phyloP scores from a whole-genome alignment of 2,888 invertebrate genomes.

The Ctenicera cuprea region DNA sequence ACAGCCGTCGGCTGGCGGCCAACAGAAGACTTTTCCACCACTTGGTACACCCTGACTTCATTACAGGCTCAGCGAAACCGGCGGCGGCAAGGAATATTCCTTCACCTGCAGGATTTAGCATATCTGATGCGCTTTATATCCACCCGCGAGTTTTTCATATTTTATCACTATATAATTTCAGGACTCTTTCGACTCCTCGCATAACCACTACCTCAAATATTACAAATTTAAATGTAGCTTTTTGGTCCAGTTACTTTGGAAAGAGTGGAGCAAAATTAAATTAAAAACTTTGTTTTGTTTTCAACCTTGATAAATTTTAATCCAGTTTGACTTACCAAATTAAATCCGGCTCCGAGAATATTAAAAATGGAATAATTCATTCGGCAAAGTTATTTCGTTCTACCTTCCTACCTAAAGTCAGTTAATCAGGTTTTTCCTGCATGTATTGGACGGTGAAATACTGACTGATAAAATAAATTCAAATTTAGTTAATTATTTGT shows the following conservation, averaged over 20 bases:
- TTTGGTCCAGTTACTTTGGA: constrained; percentile 51
- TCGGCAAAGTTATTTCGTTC: constrained; percentile 42
- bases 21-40: constrained; percentile 55
- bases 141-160: constrained; percentile 60
- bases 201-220: constrained; percentile 52
- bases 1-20: constrained; percentile 55
- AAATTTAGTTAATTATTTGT: too few relatives aligned
- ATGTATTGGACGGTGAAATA: constrained; percentile 34
- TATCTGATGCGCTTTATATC: constrained; percentile 62
- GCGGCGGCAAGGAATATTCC: constrained; percentile 60
- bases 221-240: constrained; percentile 58
- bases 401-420: constrained; percentile 41
- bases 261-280: constrained; percentile 55
- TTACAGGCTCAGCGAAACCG: constrained; percentile 57
- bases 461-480: constrained; percentile 2
- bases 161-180: constrained; percentile 64
- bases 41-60: constrained; percentile 59
- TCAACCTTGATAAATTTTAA: constrained; percentile 55
- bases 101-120: constrained; percentile 63
- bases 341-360: constrained; percentile 50
- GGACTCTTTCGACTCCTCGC: constrained; percentile 56
- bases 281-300: constrained; percentile 58
- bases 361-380: constrained; percentile 53
- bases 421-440: constrained; percentile 37
- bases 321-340: constrained; percentile 51